phyloP scores from a whole-genome alignment of 2,888 invertebrate genomes.

The Atethmia centrago region DNA sequence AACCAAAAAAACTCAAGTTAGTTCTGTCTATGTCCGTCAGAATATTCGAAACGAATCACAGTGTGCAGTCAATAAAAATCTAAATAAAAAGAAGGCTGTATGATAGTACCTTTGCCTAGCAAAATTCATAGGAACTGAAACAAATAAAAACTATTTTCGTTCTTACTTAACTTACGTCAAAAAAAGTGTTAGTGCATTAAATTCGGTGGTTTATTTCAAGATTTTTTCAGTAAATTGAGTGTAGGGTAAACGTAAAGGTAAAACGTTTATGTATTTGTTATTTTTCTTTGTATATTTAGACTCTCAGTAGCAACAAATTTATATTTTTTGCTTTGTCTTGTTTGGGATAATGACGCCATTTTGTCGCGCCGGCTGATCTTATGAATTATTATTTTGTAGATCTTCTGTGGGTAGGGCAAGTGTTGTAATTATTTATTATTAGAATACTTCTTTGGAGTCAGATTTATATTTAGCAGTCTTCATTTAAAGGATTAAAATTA shows the following conservation, averaged over 20 bases:
- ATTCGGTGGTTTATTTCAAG: conserved; percentile 81
- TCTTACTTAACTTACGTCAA: conserved; percentile 82
- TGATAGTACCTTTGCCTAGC: conserved; percentile 61
- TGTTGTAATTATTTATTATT: conserved; percentile 70
- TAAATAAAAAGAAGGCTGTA: conserved; percentile 45
- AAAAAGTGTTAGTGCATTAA: conserved; percentile 83
- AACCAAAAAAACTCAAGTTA: background rate
- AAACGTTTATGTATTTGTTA: conserved; percentile 37
- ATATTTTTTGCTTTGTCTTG: conserved; percentile 79
- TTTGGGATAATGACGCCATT: conserved; percentile 89
- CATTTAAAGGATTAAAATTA: conserved; percentile 55
- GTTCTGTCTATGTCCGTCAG: conserved; percentile 23
- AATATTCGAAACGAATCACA: background rate
- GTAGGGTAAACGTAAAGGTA: conserved; percentile 79
- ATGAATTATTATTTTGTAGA: conserved; percentile 82
- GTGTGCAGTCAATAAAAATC: conserved; percentile 23
- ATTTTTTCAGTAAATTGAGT: conserved; percentile 78
- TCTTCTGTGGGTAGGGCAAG: conserved; percentile 74
- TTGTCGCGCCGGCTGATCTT: conserved; percentile 90
- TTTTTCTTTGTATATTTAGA: conserved; percentile 18
- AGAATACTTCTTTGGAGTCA: conserved; percentile 58
- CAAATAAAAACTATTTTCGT: conserved; percentile 76
- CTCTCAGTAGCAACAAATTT: conserved; percentile 38
- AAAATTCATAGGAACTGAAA: conserved; percentile 57
- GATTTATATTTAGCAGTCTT: conserved; percentile 57